Conservation (phyloP, 2,113 vertebrate genomes). For the Rattus norvegicus region GRCr8 NC_086037.1:45714501-45715000, state of each 20-base stretch:
- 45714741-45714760: background rate
- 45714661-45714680: background rate
- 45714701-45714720: background rate
- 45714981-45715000: background rate
- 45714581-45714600: background rate
- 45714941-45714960: background rate
- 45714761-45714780: background rate
- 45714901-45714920: background rate
- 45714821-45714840: background rate
- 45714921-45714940: background rate
- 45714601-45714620: background rate
- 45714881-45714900: background rate
- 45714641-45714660: background rate
- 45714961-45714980: background rate
- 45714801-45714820: accelerated
- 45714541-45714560: no score
- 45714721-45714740: background rate
- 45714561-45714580: no score
- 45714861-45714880: background rate
- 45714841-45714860: background rate
- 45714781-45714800: background rate
- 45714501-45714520: no score
- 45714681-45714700: background rate
- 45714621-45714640: background rate
- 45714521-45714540: no score